A percentile compares a stretch with the other conserved stretches of the same genome.
Evolutionary conservation across 2,113 vertebrate species (phyloP).

Genomic region (Stigmatopora nigra): DNA sequence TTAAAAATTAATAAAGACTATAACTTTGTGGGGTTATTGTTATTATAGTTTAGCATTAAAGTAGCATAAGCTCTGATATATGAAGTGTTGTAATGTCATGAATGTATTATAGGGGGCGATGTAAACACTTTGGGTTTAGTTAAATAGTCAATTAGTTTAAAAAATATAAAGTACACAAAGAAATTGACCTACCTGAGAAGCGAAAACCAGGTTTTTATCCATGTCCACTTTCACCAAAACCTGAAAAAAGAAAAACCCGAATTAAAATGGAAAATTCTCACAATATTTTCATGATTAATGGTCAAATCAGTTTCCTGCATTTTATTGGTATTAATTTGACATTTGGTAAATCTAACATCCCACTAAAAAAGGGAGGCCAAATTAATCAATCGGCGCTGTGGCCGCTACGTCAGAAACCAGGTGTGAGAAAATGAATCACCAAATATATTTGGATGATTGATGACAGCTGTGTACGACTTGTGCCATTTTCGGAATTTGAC

Average conservation of each 20-base stretch:
- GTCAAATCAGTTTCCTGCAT: conserved; percentile 12
- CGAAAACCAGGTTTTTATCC: neutral
- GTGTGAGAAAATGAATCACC: conserved; percentile 53
- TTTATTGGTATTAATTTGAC: conserved; percentile 29
- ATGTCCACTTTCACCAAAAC: conserved; percentile 17
- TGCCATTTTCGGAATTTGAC: conserved; percentile 66
- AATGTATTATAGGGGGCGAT: too few relatives aligned
- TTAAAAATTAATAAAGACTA: too few relatives aligned
- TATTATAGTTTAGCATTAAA: too few relatives aligned
- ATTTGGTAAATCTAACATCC: conserved; percentile 32
- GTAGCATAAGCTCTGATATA: too few relatives aligned
- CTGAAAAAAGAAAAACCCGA: conserved; percentile 16
- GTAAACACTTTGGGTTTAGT: too few relatives aligned
- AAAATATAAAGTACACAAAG: neutral
- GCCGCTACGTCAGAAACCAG: neutral
- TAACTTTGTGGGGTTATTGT: too few relatives aligned
- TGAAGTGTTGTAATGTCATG: too few relatives aligned
- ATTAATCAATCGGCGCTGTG: conserved; percentile 41
- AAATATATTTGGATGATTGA: conserved; percentile 65
- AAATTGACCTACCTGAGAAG: conserved; percentile 39
- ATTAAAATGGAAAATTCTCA: neutral
- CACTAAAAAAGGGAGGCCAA: conserved; percentile 23
- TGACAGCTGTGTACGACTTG: conserved; percentile 56
- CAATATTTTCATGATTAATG: neutral
- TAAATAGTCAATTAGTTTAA: too few relatives aligned